Evolutionary conservation across 2,113 vertebrate genomes (phyloP).

Genomic region (Apus apus): DNA sequence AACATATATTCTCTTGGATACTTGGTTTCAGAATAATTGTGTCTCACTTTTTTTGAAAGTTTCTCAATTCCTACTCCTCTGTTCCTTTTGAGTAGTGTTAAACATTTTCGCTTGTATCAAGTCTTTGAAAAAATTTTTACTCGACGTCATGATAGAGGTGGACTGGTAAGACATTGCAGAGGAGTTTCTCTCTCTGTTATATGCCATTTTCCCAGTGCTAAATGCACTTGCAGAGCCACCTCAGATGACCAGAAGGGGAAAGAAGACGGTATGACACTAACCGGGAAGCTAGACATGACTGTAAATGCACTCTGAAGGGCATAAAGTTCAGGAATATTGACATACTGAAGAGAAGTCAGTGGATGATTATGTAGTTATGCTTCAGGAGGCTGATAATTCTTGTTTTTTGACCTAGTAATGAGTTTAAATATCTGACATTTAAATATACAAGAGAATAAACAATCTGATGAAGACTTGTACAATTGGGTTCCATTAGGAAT

Average conservation of each 20-base stretch:
- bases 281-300: not conserved
- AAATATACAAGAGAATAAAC: not conserved
- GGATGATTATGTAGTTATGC: not conserved
- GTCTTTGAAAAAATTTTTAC: not conserved
- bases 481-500: not conserved
- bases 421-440: not conserved
- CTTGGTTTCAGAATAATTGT: not conserved
- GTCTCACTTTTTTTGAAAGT: not conserved
- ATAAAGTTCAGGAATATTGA: not conserved
- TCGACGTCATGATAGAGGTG: not conserved
- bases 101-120: not conserved
- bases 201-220: not conserved
- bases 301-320: not conserved
- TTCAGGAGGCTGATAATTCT: not conserved
- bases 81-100: not conserved
- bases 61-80: not conserved
- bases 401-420: not conserved
- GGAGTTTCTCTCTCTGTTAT: not conserved
- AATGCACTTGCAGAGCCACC: not conserved
- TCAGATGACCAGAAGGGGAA: not conserved
- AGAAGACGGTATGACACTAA: not conserved
- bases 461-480: not conserved
- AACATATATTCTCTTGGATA: not conserved
- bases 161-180: not conserved
- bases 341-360: not conserved